Conservation (phyloP, 2,797 vertebrate species). For the Craterocephalus amniculus region DNA sequence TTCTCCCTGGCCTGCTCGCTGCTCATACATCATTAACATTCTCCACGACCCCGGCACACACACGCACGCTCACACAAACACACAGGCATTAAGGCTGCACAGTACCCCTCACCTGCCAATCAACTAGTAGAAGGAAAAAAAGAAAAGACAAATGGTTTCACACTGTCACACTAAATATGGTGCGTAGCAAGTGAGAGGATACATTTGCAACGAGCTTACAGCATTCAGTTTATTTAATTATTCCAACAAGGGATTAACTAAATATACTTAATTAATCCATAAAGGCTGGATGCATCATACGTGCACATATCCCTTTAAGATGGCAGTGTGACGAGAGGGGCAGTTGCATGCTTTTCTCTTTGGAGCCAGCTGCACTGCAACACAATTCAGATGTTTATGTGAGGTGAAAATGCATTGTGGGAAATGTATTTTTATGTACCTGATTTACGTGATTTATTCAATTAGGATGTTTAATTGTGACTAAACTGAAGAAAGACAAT, state of each 20-base stretch:
- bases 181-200: neutral
- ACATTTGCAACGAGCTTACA: slow-evolving; percentile 9
- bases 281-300: neutral
- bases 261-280: neutral
- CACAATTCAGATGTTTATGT: neutral
- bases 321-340: neutral
- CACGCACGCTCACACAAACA: slow-evolving; percentile 18
- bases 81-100: slow-evolving; percentile 12
- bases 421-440: neutral
- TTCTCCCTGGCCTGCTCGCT: slow-evolving; percentile 74
- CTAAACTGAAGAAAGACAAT: neutral
- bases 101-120: slow-evolving; percentile 52
- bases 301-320: neutral
- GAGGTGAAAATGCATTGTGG: neutral
- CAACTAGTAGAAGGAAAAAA: slow-evolving; percentile 30
- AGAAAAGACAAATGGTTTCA: slow-evolving; percentile 32
- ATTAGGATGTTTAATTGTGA: no score
- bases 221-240: slow-evolving; percentile 6
- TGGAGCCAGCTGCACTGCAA: neutral
- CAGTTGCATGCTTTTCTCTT: neutral
- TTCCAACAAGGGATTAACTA: neutral
- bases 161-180: slow-evolving; percentile 28
- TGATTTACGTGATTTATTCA: neutral
- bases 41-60: slow-evolving; percentile 55
- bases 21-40: slow-evolving; percentile 84